These are phyloP conservation scores for Aleiodes alternator DNA, from an alignment of 2,888 invertebrate genomes.

Conservation along the genomic window DNA sequence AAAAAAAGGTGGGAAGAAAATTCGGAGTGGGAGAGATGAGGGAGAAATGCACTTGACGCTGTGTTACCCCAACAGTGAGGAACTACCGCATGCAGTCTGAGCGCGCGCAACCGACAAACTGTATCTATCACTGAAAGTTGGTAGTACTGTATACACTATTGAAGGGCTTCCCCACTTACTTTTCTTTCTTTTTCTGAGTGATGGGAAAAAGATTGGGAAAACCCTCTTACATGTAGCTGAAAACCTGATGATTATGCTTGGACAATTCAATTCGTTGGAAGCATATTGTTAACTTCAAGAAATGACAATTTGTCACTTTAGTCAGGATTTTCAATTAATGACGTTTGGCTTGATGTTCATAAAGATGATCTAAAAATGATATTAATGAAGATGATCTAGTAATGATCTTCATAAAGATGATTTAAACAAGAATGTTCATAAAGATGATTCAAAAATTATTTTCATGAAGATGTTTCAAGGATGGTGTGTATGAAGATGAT, in stretches of 20 bases:
- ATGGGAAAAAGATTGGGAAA: conserved; percentile 3
- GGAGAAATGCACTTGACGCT: conserved; percentile 67
- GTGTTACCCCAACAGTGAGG: conserved; percentile 56
- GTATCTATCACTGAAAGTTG: conserved; percentile 12
- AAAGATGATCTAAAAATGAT: no score
- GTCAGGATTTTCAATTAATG: no score
- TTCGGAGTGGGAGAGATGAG: conserved; percentile 38
- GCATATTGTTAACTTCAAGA: no score
- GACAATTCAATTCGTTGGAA: no score
- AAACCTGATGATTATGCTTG: background rate
- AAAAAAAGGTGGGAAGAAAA: conserved; percentile 51
- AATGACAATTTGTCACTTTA: no score
- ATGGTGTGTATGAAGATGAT: no score
- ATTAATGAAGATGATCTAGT: no score
- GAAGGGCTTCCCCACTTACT: background rate
- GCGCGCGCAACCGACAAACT: conserved; percentile 65
- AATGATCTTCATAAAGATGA: no score
- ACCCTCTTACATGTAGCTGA: background rate
- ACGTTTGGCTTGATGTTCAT: no score
- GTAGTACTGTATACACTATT: background rate
- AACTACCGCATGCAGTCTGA: conserved; percentile 68
- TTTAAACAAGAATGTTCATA: no score
- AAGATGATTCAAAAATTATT: no score
- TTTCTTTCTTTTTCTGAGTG: background rate
- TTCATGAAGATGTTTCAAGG: no score